Evolutionary conservation across 2,113 vertebrate species (phyloP).

Genomic region (Ginglymostoma cirratum): DNA sequence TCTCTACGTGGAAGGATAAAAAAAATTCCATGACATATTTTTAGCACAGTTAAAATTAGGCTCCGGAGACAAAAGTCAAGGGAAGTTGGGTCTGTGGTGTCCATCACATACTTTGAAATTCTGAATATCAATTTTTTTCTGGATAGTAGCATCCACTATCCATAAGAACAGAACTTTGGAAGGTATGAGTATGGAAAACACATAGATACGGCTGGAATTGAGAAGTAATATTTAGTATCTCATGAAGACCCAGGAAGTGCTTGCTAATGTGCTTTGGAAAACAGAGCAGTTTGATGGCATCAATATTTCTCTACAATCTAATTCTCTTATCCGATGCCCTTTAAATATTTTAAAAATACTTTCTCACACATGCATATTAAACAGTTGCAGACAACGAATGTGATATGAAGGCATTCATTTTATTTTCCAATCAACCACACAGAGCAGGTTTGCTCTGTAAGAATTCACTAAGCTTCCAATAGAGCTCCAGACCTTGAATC

Average conservation of each 20-base stretch:
- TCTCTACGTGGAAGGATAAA: neutral
- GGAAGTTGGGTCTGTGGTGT: neutral
- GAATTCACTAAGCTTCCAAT: neutral
- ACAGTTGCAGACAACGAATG: neutral
- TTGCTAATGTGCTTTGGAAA: neutral
- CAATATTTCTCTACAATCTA: neutral
- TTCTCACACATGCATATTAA: neutral
- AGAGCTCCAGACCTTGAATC: neutral
- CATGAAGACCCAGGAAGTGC: neutral
- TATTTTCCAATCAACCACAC: neutral
- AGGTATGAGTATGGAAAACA: neutral
- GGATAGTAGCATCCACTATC: neutral
- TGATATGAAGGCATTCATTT: neutral
- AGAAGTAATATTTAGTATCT: neutral
- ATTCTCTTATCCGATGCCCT: neutral
- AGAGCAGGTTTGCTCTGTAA: neutral
- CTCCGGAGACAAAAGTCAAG: neutral
- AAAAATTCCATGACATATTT: neutral
- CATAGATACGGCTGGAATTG: neutral
- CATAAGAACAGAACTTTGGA: neutral
- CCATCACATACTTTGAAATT: neutral
- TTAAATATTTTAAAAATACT: neutral
- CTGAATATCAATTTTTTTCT: neutral
- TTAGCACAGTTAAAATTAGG: neutral
- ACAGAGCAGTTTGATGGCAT: neutral